Percentiles rank a stretch among this genome's conserved stretches.
These are phyloP conservation scores for Acanthurus tractus DNA, from an alignment of 2,797 vertebrate species.

Conservation along the genomic window DNA sequence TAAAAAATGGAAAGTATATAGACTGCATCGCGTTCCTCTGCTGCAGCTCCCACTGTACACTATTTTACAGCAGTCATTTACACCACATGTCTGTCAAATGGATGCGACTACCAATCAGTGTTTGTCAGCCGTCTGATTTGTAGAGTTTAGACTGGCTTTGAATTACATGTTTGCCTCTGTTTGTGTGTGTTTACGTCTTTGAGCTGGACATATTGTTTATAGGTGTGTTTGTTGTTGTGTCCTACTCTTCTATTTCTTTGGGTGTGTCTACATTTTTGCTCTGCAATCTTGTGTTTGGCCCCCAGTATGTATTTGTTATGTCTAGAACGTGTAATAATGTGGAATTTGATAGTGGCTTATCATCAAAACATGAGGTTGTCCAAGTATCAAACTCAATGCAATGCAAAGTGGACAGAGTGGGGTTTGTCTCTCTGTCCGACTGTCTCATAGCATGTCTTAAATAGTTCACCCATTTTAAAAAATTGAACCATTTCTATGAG, in stretches of 20 bases:
- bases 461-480: background rate
- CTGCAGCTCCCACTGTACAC: slow-evolving; percentile 17
- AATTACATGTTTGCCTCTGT: slow-evolving; percentile 68
- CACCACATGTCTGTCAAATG: slow-evolving; percentile 17
- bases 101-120: slow-evolving; percentile 55
- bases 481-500: background rate
- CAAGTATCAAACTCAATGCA: slow-evolving; percentile 24
- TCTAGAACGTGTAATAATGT: slow-evolving; percentile 72
- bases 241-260: slow-evolving; percentile 61
- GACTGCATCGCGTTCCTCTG: background rate
- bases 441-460: background rate
- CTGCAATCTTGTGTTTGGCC: slow-evolving; percentile 60
- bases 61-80: slow-evolving; percentile 28
- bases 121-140: slow-evolving; percentile 61
- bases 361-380: slow-evolving; percentile 48
- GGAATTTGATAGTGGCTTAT: slow-evolving; percentile 73
- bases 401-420: slow-evolving; percentile 13
- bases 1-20: background rate
- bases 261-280: slow-evolving; percentile 63
- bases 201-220: slow-evolving; percentile 70
- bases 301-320: slow-evolving; percentile 69
- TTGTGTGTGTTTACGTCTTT: slow-evolving; percentile 70
- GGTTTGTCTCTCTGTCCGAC: background rate
- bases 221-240: slow-evolving; percentile 72
- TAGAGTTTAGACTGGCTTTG: slow-evolving; percentile 68